Base-by-base conservation (phyloP, 2,888 invertebrate genomes). In the Mythimna lalbum region DNA sequence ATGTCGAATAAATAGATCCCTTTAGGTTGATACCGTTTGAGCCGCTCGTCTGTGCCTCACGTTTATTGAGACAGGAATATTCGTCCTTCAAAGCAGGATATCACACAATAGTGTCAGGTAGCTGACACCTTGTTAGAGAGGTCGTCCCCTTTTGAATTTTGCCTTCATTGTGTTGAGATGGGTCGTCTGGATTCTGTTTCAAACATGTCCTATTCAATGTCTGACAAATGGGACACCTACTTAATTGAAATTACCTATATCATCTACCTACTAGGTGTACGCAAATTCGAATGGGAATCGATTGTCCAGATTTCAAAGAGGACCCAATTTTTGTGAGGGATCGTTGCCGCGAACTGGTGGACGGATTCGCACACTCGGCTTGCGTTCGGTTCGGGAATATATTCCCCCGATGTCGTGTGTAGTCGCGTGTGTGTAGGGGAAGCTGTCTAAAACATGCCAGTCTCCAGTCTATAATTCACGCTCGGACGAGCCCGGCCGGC, bases 61-160 rank as follows among this genome's bases (percentile, higher is more conserved):
- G 86, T 90, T 92, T 92, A 94, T 94, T 91, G 91, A 89, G 84
- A 89, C 90, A 90, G 90, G 93, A 93, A 93, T 93, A 93, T 93
- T 91, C 91, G 88, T 87, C 90, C 90, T 91, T 92, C 90, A 91
- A 90, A 90, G 90, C 86, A 88, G 89, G 88, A 90, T 92, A 90
- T 91, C 90, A 88, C 90, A 93, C 91, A 93, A 93, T 93, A 92
- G 93, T 93, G 91, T 94, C 94, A 92, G 94, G 92, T 95, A 92
- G 88, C 92, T 89, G 94, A 94, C 93, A 94, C 94, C 94, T 94
- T 93, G 93, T 95, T 95, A 94, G 90, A 88, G 89, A 90, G 90
- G 90, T 88, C 89, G 90, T 83, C 91, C 91, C 87, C 91, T 91
- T 92, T 91, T 89, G 91, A 91, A 91, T 90, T 86, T 90, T 90